These are phyloP conservation scores for Sthenelais limicola DNA, from an alignment of 2,888 invertebrate genomes.

Conservation along the genomic window DNA sequence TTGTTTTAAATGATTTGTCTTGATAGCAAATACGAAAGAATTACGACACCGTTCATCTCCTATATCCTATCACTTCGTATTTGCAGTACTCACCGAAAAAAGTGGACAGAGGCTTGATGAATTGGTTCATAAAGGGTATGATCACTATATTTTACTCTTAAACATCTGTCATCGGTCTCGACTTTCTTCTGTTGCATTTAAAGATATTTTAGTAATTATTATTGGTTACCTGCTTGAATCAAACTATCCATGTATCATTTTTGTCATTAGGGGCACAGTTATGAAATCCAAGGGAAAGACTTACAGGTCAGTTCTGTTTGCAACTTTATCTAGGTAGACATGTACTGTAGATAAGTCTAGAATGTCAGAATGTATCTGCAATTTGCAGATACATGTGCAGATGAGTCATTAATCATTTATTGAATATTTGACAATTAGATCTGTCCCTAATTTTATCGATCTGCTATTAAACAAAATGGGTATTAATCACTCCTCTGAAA, in stretches of 20 bases:
- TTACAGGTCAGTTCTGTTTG: conserved; percentile 52
- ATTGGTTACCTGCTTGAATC: not conserved
- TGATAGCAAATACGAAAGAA: too few species aligned
- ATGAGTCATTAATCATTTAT: too few species aligned
- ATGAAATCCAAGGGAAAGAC: conserved; percentile 87
- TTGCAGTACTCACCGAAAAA: conserved; percentile 80
- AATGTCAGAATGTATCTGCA: too few species aligned
- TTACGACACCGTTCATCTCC: too few species aligned
- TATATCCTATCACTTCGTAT: too few species aligned
- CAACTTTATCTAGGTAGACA: not conserved
- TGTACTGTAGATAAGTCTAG: not conserved
- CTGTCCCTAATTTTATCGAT: too few species aligned
- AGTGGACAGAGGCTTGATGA: conserved; percentile 89
- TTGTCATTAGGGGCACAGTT: conserved; percentile 76
- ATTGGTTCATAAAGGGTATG: conserved; percentile 84
- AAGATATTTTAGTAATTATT: not conserved
- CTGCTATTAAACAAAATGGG: not conserved
- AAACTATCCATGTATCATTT: conserved; percentile 2
- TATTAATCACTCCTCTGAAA: not conserved
- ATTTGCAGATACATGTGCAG: too few species aligned
- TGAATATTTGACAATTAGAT: too few species aligned
- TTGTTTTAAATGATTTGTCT: too few species aligned
- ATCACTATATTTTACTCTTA: not conserved
- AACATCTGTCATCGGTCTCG: not conserved
- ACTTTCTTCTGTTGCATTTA: not conserved